Base-by-base conservation (phyloP, 2,113 vertebrate genomes). In the Hemicordylus capensis region DNA sequence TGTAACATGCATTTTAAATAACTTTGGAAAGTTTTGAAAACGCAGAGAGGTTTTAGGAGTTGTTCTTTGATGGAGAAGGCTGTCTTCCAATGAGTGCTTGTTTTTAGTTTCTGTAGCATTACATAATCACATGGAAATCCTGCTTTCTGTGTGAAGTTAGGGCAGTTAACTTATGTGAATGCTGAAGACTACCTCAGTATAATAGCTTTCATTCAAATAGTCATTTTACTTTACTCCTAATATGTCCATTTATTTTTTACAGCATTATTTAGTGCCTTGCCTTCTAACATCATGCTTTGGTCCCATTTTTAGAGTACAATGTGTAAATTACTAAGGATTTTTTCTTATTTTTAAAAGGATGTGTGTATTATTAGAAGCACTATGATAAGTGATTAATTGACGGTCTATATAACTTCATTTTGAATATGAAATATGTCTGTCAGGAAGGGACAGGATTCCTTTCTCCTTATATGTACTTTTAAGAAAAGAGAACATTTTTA, bases 11-110 rank as follows among this genome's bases (percentile, higher is more conserved):
- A 82, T 86, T 94, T 88, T 89, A 31, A 72, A 7, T 80, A 64
- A 28, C n/a, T 83, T 54, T 63, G 76, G 20, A 66, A 28, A 44
- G 24, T 73, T 73, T 2, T 1, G 48, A 76, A 83, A 89, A 94
- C 87, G 15, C 48, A 89, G 82, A 90, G 56, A 80, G 42, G 14
- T 78, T 93, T 88, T 81, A 58, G 12, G 66, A 89, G 84, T 85
- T 91, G 76, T 2, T 24, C 26, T 86, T 31, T 81, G 56, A 73
- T 1, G 1, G 64, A 2, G 58, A 7, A 84, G 58, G 78, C 76
- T 37, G 22, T 7, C 9, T 80, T 85, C 84, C 48, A 85, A 4
- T 86, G 66, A 59, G 26, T 77, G 48, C 37, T 74, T 66, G 85
- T 67, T 76, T n/a, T 85, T 11, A 76, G 3, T 20, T 6, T 20